Conservation (phyloP, 2,113 vertebrate species). For the Tachysurus fulvidraco region DNA sequence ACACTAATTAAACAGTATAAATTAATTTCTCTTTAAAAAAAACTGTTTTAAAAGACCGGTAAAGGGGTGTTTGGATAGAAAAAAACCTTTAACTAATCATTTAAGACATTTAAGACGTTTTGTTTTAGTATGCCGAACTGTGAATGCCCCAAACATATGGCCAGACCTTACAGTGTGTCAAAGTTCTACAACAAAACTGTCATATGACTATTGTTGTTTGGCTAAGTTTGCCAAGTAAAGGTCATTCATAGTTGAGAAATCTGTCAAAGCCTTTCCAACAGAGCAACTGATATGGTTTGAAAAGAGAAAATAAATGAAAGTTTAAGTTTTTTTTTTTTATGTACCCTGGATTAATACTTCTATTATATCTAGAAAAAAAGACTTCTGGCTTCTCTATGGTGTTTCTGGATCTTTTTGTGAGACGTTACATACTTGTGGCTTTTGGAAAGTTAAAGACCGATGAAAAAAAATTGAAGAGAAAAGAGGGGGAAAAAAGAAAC, state of each 20-base stretch:
- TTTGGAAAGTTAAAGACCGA: constrained; percentile 5
- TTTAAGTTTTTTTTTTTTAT: neutral
- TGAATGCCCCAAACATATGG: constrained; percentile 13
- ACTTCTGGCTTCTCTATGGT: neutral
- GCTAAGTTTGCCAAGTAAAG: neutral
- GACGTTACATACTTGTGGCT: constrained; percentile 26
- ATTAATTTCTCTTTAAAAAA: neutral
- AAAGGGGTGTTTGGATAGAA: neutral
- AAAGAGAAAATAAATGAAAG: constrained; percentile 5
- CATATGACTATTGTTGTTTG: neutral
- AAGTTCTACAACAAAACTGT: constrained; percentile 15
- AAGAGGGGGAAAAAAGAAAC: neutral
- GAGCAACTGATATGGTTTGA: neutral
- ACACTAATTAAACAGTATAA: neutral
- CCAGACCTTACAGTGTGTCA: neutral
- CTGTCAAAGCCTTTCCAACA: constrained; percentile 13
- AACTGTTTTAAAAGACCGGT: neutral
- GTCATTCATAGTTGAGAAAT: constrained; percentile 17
- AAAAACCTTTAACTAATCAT: neutral
- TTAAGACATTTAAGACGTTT: neutral
- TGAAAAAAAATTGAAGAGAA: constrained; percentile 10
- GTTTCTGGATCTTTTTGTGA: constrained; percentile 1
- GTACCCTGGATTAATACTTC: neutral
- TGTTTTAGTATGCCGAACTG: neutral
- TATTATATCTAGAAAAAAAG: neutral